These are phyloP conservation scores for Drosophila pallidifrons DNA, from an alignment of 1,140 invertebrate species.

Conservation along the genomic window DNA sequence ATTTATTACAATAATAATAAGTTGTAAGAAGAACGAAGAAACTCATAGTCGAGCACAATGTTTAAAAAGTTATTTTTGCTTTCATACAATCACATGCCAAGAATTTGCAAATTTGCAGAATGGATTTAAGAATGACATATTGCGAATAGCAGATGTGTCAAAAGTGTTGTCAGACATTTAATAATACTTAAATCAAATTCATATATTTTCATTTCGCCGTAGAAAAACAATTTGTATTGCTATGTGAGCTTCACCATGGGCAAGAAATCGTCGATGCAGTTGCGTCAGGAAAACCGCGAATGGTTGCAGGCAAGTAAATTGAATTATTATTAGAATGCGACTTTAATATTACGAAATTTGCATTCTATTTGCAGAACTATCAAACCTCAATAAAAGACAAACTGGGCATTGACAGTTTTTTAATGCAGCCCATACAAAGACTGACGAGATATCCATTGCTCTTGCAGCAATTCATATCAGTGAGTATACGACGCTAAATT, in stretches of 20 bases:
- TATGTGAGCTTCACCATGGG: slow-evolving; percentile 80
- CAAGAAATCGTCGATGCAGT: slow-evolving; percentile 78
- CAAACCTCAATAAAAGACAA: slow-evolving; percentile 83
- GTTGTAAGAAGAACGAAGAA: too few relatives aligned
- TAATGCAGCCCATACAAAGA: slow-evolving; percentile 85
- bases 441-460: slow-evolving; percentile 84
- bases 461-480: slow-evolving; percentile 83
- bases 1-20: too few relatives aligned
- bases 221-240: slow-evolving; percentile 82
- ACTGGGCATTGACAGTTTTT: slow-evolving; percentile 84
- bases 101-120: slow-evolving; percentile 35
- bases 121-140: slow-evolving; percentile 19
- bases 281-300: slow-evolving; percentile 75
- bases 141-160: slow-evolving; percentile 2
- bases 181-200: not conserved
- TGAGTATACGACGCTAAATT: slow-evolving; percentile 28
- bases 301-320: slow-evolving; percentile 65
- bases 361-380: slow-evolving; percentile 55
- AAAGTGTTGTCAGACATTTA: too few relatives aligned
- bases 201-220: not conserved
- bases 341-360: not conserved
- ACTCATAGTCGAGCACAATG: not conserved
- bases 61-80: not conserved
- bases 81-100: not conserved
- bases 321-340: not conserved